Evolutionary conservation across 2,888 invertebrate genomes (phyloP).

Genomic region (Cynaeus angustus): DNA sequence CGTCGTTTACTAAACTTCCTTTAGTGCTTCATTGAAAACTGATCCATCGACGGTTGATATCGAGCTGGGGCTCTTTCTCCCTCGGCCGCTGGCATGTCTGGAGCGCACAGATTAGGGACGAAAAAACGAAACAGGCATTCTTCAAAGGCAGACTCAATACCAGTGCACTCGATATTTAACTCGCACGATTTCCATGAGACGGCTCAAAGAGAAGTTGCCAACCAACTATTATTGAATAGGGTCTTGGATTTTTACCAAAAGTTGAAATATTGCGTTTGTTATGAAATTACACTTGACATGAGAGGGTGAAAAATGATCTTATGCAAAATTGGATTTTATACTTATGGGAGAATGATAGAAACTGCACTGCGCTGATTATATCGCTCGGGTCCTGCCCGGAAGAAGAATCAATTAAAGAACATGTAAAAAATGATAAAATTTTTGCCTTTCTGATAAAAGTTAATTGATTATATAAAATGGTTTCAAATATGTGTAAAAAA

Average conservation of each 20-base stretch:
- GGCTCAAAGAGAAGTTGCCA: constrained; percentile 25
- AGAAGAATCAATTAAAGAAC: no score
- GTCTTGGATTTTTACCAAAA: constrained; percentile 16
- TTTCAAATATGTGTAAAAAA: no score
- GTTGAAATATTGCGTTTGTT: constrained; percentile 13
- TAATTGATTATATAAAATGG: no score
- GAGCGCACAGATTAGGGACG: constrained; percentile 58
- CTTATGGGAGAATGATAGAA: background rate
- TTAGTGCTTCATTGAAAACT: constrained; percentile 59
- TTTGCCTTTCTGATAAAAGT: no score
- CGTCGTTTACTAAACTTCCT: constrained; percentile 53
- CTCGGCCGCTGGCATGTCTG: constrained; percentile 56
- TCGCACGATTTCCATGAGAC: constrained; percentile 47
- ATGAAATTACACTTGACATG: constrained; percentile 13
- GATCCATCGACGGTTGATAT: constrained; percentile 55
- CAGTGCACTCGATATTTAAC: constrained; percentile 41
- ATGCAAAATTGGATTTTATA: constrained; percentile 3
- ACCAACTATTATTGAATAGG: constrained; percentile 29
- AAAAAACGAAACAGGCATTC: constrained; percentile 57
- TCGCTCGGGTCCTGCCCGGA: no score
- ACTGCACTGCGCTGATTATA: constrained; percentile 39
- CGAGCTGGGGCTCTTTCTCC: constrained; percentile 53
- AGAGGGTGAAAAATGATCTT: background rate
- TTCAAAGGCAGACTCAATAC: constrained; percentile 50
- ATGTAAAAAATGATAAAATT: no score